phyloP scores from a whole-genome alignment of 1,140 invertebrate species.

The Drosophila subobscura region DNA sequence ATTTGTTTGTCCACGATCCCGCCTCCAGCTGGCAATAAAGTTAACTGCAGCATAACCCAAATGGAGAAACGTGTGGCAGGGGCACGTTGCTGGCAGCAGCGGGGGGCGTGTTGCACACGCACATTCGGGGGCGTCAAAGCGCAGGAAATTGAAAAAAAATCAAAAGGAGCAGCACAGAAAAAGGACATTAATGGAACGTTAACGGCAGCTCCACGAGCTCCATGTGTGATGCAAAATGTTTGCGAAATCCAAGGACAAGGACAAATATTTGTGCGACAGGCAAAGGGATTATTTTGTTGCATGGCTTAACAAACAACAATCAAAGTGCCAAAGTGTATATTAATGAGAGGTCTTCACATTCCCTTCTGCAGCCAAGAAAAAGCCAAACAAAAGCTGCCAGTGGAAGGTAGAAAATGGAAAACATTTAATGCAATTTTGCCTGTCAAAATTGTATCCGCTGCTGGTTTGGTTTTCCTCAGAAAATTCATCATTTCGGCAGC shows the following conservation, averaged over 20 bases:
- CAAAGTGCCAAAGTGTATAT: too few species aligned
- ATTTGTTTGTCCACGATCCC: slow-evolving; percentile 52
- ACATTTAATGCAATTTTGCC: too few species aligned
- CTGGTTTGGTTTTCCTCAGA: too few species aligned
- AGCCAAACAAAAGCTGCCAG: too few species aligned
- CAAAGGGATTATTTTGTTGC: too few species aligned
- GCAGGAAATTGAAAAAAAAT: slow-evolving; percentile 68
- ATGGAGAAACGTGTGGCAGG: not conserved
- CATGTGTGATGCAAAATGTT: slow-evolving; percentile 1
- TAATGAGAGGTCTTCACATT: too few species aligned
- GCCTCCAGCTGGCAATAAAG: slow-evolving; percentile 35
- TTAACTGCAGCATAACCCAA: slow-evolving; percentile 9
- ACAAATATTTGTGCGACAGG: too few species aligned
- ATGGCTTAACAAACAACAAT: too few species aligned
- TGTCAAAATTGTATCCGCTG: too few species aligned
- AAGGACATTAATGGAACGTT: slow-evolving; percentile 6
- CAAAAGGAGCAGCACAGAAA: slow-evolving; percentile 26
- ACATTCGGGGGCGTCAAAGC: slow-evolving; percentile 47
- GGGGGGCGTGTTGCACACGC: slow-evolving; percentile 24
- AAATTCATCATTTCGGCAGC: too few species aligned
- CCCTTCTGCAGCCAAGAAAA: too few species aligned
- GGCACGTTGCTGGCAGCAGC: not conserved
- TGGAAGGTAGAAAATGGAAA: too few species aligned
- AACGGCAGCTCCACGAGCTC: not conserved
- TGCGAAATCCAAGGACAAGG: not conserved